Evolutionary conservation across 1,140 invertebrate genomes (phyloP).

Genomic region (Hirudo medicinalis): DNA sequence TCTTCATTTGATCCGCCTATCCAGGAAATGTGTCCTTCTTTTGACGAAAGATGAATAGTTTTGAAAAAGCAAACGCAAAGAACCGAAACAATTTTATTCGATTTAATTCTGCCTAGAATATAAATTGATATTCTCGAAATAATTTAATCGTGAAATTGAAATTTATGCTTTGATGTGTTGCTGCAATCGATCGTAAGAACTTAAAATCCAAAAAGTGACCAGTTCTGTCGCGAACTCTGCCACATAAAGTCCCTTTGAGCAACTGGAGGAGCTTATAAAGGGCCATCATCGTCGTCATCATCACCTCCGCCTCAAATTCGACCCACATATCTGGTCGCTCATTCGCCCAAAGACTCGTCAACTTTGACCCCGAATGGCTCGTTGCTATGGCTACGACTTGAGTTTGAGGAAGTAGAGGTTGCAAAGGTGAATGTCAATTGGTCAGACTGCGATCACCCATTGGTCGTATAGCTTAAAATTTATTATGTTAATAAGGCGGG

Average conservation of each 20-base stretch:
- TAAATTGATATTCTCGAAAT: not conserved
- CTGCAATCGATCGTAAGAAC: not conserved
- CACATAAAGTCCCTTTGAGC: conserved; percentile 3
- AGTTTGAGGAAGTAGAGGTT: conserved; percentile 3
- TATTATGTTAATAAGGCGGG: conserved; percentile 4
- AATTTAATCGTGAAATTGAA: not conserved
- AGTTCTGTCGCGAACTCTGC: not conserved
- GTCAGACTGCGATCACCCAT: conserved; percentile 2
- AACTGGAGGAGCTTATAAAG: not conserved
- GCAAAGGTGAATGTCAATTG: conserved; percentile 7
- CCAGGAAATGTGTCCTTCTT: not conserved
- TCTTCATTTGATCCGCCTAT: not conserved
- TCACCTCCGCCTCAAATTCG: not conserved
- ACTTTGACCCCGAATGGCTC: conserved; percentile 5
- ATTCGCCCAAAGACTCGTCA: conserved; percentile 9
- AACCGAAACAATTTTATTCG: not conserved
- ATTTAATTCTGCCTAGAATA: not conserved
- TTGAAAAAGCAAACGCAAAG: not conserved
- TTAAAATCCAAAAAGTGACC: conserved; percentile 4
- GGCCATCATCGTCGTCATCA: conserved; percentile 4
- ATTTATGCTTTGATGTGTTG: not conserved
- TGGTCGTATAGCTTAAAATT: not conserved
- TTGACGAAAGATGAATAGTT: not conserved
- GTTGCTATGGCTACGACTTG: conserved; percentile 7
- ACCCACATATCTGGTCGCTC: conserved; percentile 9